Base-by-base conservation (phyloP, 2,113 vertebrate genomes). In the Mohoua ochrocephala region DNA sequence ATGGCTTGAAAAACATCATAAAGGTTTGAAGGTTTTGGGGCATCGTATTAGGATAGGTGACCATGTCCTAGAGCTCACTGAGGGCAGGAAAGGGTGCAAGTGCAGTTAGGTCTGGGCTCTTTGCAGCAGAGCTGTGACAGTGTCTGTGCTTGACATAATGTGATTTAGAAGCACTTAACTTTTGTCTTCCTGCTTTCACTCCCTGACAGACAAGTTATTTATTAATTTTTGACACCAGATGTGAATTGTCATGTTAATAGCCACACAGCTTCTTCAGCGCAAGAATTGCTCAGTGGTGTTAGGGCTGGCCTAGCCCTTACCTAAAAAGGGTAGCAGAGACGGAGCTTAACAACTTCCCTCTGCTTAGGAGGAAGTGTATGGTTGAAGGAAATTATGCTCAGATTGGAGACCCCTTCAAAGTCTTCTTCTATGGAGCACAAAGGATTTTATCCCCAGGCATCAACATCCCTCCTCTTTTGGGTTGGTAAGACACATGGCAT, bases 251-350 rank as follows among this genome's bases (percentile, higher is more conserved):
- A 42, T 18, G 22, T 17, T 52, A 64, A 56, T 6, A 44, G 13
- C 13, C 15, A 52, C 0, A 0, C 26, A 60, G 47, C 6, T 52
- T 64, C 41, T 56, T 35, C 41, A 23, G 19, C 16, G 24, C 28
- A 81, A 59, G 41, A 26, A 77, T 15, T 30, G 28, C 9, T 78
- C 35, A 75, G 37, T 15, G 47, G 20, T 26, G 4, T 30, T 68
- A 37, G 17, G 65, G 15, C 30, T 64, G 73, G 30, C 6, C 60
- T 82, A 21, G 54, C 24, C 24, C 10, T 76, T 31, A 13, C 16
- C 39, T 73, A 27, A 45, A 22, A 56, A 76, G 61, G 1, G 7
- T 5, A 30, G 57, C 50, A 82, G 21, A 53, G 49, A 19, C 5
- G 15, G 45, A 67, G 33, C 22, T 78, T 33, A 44, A 74, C 26